phyloP scores from a whole-genome alignment of 2,888 invertebrate genomes.

The Himalopsyche japonica region DNA sequence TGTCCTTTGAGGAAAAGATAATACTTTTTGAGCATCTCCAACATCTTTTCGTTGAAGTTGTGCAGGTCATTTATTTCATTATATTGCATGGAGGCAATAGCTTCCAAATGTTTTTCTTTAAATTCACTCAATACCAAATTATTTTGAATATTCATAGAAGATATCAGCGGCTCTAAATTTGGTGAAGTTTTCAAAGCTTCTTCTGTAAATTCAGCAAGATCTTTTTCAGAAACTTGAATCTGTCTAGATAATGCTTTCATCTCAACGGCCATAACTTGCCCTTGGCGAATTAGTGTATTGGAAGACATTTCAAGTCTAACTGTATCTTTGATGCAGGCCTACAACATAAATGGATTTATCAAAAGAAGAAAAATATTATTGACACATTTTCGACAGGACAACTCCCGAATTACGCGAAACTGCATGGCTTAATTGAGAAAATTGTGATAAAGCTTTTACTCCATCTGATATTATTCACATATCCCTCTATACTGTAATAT shows the following conservation, averaged over 20 bases:
- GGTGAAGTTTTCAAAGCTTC: conserved; percentile 48
- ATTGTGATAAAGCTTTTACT: too few relatives aligned
- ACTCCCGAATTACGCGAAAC: too few relatives aligned
- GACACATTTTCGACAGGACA: too few relatives aligned
- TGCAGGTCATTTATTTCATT: conserved; percentile 59
- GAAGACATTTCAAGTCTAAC: conserved; percentile 53
- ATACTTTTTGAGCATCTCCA: conserved; percentile 60
- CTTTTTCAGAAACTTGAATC: conserved; percentile 47
- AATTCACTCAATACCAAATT: conserved; percentile 53
- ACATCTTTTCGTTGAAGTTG: conserved; percentile 58
- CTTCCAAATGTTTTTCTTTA: conserved; percentile 50
- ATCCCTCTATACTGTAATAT: too few relatives aligned
- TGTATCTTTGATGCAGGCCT: conserved; percentile 55
- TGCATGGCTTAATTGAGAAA: too few relatives aligned
- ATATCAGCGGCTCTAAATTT: conserved; percentile 47
- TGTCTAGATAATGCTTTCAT: conserved; percentile 44
- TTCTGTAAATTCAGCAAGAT: conserved; percentile 45
- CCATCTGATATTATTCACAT: too few relatives aligned
- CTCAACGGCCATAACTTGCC: conserved; percentile 48
- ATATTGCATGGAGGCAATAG: conserved; percentile 52
- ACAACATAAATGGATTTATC: conserved; percentile 9
- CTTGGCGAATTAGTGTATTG: conserved; percentile 51
- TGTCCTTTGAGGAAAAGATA: conserved; percentile 64
- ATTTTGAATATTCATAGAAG: conserved; percentile 47
- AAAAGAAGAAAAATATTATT: neutral